phyloP scores from a whole-genome alignment of 2,888 invertebrate genomes.

The Dascillus cervinus region DNA sequence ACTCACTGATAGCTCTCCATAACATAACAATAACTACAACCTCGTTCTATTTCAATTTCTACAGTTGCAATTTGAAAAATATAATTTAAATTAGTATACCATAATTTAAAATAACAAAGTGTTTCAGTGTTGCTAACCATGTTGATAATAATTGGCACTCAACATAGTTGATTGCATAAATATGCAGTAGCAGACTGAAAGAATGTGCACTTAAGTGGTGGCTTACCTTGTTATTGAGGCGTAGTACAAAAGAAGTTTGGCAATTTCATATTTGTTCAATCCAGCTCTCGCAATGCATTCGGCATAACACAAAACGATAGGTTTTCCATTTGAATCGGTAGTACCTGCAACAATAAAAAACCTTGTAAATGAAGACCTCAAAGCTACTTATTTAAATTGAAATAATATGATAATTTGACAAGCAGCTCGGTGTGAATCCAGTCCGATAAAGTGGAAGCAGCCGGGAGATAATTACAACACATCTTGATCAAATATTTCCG shows the following conservation, averaged over 20 bases:
- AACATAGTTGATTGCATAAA: no score
- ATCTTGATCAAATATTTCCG: conserved; percentile 20
- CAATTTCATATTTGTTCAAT: conserved; percentile 59
- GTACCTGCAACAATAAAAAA: conserved; percentile 53
- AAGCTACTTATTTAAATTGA: conserved; percentile 11
- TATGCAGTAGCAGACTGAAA: not conserved
- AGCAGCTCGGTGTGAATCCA: conserved; percentile 15
- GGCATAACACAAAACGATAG: conserved; percentile 59
- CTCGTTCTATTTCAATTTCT: no score
- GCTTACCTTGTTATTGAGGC: conserved; percentile 62
- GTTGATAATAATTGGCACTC: not conserved
- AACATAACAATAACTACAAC: no score
- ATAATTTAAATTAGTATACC: no score
- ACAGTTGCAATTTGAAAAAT: no score
- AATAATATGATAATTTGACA: conserved; percentile 21
- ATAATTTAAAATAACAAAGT: no score
- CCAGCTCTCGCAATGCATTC: conserved; percentile 51
- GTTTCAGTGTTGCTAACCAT: not conserved
- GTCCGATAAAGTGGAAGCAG: conserved; percentile 14
- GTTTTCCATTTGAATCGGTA: conserved; percentile 55
- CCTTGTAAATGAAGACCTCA: conserved; percentile 9
- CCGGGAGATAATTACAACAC: conserved; percentile 11
- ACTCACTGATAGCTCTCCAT: no score
- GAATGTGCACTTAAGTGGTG: not conserved
- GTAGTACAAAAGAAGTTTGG: conserved; percentile 64